Evolutionary conservation across 2,113 vertebrate genomes (phyloP).

Genomic region (Prunella himalayana): DNA sequence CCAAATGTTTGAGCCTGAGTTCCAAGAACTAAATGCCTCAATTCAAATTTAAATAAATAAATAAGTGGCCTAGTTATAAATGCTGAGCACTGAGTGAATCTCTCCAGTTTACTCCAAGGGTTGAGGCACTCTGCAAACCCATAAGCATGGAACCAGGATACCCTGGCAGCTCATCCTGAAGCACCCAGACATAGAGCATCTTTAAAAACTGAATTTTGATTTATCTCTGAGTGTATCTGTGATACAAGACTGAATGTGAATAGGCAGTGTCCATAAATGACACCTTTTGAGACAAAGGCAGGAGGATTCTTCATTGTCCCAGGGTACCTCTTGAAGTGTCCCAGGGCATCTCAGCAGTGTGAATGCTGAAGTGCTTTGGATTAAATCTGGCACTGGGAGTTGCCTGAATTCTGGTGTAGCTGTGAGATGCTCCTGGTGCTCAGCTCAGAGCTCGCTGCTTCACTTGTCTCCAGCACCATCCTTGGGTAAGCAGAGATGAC

Average conservation of each 20-base stretch:
- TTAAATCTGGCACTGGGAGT: neutral
- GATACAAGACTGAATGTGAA: neutral
- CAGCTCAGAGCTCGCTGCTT: neutral
- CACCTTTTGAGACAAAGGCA: neutral
- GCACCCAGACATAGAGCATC: rapidly evolving
- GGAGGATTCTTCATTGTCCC: neutral
- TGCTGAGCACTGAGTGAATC: neutral
- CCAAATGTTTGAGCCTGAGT: neutral
- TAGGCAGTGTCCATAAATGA: rapidly evolving
- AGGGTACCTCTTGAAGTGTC: neutral
- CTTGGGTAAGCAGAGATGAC: neutral
- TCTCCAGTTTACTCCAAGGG: neutral
- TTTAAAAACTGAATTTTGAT: neutral
- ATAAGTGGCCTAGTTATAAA: neutral
- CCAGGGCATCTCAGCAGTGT: neutral
- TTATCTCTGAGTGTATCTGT: neutral
- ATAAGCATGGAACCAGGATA: neutral
- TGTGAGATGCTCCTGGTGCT: neutral
- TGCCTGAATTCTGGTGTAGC: neutral
- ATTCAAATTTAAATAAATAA: neutral
- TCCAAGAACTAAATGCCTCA: neutral
- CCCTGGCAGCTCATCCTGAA: neutral
- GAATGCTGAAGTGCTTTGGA: rapidly evolving
- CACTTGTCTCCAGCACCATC: neutral
- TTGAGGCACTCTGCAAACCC: neutral